phyloP scores from a whole-genome alignment of 37 sponge, comb jelly and placozoan species.

The Geodia barretti region DNA sequence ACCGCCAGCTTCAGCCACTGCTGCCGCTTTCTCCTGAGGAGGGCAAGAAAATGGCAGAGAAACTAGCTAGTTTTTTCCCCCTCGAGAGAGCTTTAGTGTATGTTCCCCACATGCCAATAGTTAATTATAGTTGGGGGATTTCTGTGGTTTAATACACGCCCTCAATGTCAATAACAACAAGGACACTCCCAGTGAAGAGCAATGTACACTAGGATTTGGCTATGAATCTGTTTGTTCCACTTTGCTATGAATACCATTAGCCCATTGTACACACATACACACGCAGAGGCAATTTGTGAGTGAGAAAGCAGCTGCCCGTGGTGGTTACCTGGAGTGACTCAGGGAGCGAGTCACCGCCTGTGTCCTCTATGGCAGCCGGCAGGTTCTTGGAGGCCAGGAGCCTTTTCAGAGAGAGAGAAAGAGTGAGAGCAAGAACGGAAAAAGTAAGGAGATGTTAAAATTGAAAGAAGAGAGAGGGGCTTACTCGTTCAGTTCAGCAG shows the following conservation, averaged over 20 bases:
- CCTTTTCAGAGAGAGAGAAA: slow-evolving; percentile 17
- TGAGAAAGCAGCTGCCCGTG: too few relatives aligned
- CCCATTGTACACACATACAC: too few relatives aligned
- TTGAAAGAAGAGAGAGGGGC: not conserved
- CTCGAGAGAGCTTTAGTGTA: too few relatives aligned
- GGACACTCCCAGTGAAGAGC: too few relatives aligned
- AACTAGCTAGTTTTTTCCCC: too few relatives aligned
- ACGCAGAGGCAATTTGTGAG: too few relatives aligned
- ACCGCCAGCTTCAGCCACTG: slow-evolving; percentile 64
- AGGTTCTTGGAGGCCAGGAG: slow-evolving; percentile 82
- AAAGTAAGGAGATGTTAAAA: not conserved
- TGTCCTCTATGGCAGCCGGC: slow-evolving; percentile 95
- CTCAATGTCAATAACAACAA: not conserved
- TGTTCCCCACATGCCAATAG: too few relatives aligned
- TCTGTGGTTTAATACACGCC: too few relatives aligned
- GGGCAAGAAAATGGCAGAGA: too few relatives aligned
- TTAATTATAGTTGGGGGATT: too few relatives aligned
- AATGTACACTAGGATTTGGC: too few relatives aligned
- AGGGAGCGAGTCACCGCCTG: slow-evolving; percentile 77
- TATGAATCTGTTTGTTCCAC: too few relatives aligned
- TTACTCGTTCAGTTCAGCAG: slow-evolving; percentile 79
- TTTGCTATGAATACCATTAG: not conserved
- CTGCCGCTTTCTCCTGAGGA: slow-evolving; percentile 71
- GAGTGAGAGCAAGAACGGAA: not conserved
- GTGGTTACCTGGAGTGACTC: slow-evolving; percentile 73